Percentiles rank a stretch among this genome's conserved stretches.
phyloP scores from a whole-genome alignment of 2,888 invertebrate species.

The Idaea straminata region DNA sequence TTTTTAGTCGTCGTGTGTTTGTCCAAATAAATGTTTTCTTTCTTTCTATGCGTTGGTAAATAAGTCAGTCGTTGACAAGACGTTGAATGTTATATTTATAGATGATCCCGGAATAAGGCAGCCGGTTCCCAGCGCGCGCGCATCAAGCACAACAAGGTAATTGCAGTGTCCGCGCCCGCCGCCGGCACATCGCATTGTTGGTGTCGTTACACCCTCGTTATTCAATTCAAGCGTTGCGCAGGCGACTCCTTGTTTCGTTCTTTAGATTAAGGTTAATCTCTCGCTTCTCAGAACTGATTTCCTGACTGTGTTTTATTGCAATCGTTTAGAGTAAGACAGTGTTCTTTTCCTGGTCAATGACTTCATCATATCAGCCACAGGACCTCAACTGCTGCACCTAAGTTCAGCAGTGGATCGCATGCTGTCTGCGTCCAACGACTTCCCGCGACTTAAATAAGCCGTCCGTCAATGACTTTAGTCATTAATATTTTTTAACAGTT shows the following conservation, averaged over 20 bases:
- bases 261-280: slow-evolving; percentile 62
- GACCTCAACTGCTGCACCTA: no score
- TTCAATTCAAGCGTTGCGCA: slow-evolving; percentile 70
- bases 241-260: slow-evolving; percentile 63
- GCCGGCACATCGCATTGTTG: slow-evolving; percentile 62
- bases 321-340: not conserved
- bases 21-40: no score
- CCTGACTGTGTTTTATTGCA: slow-evolving; percentile 12
- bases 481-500: no score
- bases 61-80: no score
- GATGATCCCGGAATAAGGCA: slow-evolving; percentile 24
- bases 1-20: no score
- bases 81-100: slow-evolving; percentile 1
- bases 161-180: slow-evolving; percentile 49
- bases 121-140: slow-evolving; percentile 64
- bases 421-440: no score
- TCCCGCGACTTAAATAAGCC: no score
- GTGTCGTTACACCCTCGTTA: slow-evolving; percentile 76
- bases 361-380: no score
- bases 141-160: slow-evolving; percentile 67
- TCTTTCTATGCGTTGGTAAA: no score
- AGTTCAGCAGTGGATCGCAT: no score
- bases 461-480: no score
- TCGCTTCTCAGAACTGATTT: slow-evolving; percentile 33
- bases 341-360: not conserved